phyloP scores from a whole-genome alignment of 2,113 vertebrate species.

The Poeciliopsis occidentalis region DNA sequence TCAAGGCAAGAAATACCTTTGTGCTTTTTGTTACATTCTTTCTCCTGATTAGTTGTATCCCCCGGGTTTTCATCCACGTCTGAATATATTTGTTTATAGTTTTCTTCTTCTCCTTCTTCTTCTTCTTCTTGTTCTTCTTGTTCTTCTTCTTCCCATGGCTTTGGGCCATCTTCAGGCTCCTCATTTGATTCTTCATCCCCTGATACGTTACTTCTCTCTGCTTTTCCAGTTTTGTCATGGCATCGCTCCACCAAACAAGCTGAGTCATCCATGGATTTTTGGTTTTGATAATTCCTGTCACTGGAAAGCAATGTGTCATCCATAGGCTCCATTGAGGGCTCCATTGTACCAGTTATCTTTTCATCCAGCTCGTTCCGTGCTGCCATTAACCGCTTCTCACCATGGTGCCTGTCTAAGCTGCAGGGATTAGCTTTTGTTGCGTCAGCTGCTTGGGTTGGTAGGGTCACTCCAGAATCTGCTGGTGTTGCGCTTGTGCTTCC shows the following conservation, averaged over 20 bases:
- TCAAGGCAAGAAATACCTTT: slow-evolving; percentile 10
- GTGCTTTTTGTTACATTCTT: slow-evolving; percentile 2
- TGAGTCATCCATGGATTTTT: slow-evolving; percentile 12
- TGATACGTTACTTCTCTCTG: background rate
- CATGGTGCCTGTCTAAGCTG: slow-evolving; percentile 63
- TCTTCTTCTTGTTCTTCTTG: slow-evolving; percentile 9
- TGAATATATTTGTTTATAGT: slow-evolving; percentile 6
- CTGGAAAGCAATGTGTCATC: slow-evolving; percentile 8
- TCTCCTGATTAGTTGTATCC: slow-evolving; percentile 2
- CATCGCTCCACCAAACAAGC: slow-evolving; percentile 14
- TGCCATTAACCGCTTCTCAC: slow-evolving; percentile 51
- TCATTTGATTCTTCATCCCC: slow-evolving; percentile 6
- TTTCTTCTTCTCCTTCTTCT: slow-evolving; percentile 13
- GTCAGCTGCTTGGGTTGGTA: slow-evolving; percentile 47
- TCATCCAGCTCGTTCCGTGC: slow-evolving; percentile 26
- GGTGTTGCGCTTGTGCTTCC: slow-evolving; percentile 17
- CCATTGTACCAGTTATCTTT: background rate
- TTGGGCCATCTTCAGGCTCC: slow-evolving; percentile 6
- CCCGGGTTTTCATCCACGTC: slow-evolving; percentile 8
- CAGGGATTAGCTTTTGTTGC: slow-evolving; percentile 63
- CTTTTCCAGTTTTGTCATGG: slow-evolving; percentile 8
- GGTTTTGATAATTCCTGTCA: slow-evolving; percentile 25
- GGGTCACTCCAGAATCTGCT: slow-evolving; percentile 45
- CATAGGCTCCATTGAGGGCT: slow-evolving; percentile 18
- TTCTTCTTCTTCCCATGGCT: slow-evolving; percentile 9